Evolutionary conservation across 2,888 invertebrate genomes (phyloP), one percentile per base, ranked within the genome.

Genomic region (Netelia fuscicornis): DNA sequence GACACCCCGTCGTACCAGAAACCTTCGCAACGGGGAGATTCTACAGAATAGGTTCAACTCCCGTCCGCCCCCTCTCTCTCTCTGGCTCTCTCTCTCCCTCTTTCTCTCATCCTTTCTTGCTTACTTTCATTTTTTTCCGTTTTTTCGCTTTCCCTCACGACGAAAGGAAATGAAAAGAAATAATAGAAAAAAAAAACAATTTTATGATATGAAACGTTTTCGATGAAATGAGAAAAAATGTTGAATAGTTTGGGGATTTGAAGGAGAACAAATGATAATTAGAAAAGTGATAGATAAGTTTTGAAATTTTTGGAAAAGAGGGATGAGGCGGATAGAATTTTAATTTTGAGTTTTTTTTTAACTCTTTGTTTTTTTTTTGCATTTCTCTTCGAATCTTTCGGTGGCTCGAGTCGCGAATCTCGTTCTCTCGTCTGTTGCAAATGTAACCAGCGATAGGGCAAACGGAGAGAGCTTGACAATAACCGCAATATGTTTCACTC

Each of bases 401-500:
- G 30, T 30, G 30, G 2, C 30, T 30, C 30, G 30, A 5, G 30
- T 0, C 30, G 30, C 30, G 30, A 30, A 5, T 30, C 30, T 30
- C 30, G 30, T 30, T 30, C 17, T n/a, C 17, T n/a, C 17, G n/a
- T 64, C 58, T 62, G 65, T 56, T 56, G 17, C 70, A 71, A 60
- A 70, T 74, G 76, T 60, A 25, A 58, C 62, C 52, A 79, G 42
- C 72, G 58, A 62, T 71, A 60, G 67, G 56, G 30, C 25, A 79
- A 87, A 44, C 30, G 62, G 62, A 54, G 17, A 79, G 70, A 5
- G 90, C 88, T 89, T 88, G 86, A 92, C 90, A 89, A 91, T 91
- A 90, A 92, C 90, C 88, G 86, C 91, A 92, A 92, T 93, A 92
- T 92, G 91, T 89, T 87, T 89, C 89, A 88, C 88, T 86, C 87